These are phyloP conservation scores for Eulimnadia texana DNA, from an alignment of 1,140 invertebrate species.

Conservation along the genomic window DNA sequence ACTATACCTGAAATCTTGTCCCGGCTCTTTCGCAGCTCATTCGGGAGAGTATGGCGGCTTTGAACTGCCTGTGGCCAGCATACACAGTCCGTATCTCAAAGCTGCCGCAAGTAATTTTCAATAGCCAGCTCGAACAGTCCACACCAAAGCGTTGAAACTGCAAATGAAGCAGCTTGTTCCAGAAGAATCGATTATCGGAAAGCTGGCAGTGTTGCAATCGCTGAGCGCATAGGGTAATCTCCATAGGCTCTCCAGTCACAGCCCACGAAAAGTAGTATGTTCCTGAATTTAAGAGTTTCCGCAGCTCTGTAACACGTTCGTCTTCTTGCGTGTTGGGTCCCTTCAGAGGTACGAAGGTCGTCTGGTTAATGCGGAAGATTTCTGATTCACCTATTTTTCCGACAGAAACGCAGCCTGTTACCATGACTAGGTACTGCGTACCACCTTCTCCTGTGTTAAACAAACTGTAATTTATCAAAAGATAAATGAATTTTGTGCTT, in stretches of 20 bases:
- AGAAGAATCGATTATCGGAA: slow-evolving; percentile 92
- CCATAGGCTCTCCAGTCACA: slow-evolving; percentile 40
- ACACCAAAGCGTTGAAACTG: slow-evolving; percentile 81
- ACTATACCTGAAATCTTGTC: slow-evolving; percentile 41
- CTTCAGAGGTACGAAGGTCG: slow-evolving; percentile 71
- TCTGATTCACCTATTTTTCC: slow-evolving; percentile 87
- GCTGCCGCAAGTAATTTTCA: slow-evolving; percentile 89
- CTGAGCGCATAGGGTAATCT: slow-evolving; percentile 87
- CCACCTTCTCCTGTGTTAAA: slow-evolving; percentile 56
- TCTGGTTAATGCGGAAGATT: slow-evolving; percentile 85
- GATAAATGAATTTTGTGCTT: slow-evolving; percentile 7
- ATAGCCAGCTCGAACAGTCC: slow-evolving; percentile 70
- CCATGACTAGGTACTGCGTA: slow-evolving; percentile 71
- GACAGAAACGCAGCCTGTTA: slow-evolving; percentile 87
- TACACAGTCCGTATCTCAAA: slow-evolving; percentile 92
- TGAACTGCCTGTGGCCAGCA: slow-evolving; percentile 78
- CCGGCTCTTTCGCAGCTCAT: slow-evolving; percentile 92
- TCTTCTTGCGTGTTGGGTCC: slow-evolving; percentile 56
- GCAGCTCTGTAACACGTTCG: slow-evolving; percentile 61
- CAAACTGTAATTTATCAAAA: slow-evolving; percentile 17
- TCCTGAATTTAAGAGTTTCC: slow-evolving; percentile 84
- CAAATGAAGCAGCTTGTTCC: slow-evolving; percentile 76
- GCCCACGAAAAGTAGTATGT: slow-evolving; percentile 93
- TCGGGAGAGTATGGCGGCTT: slow-evolving; percentile 84
- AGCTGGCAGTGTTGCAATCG: slow-evolving; percentile 53